Percentiles rank a stretch among this genome's conserved stretches.
phyloP scores from a whole-genome alignment of 1,140 invertebrate genomes.

The Latrodectus geometricus region DNA sequence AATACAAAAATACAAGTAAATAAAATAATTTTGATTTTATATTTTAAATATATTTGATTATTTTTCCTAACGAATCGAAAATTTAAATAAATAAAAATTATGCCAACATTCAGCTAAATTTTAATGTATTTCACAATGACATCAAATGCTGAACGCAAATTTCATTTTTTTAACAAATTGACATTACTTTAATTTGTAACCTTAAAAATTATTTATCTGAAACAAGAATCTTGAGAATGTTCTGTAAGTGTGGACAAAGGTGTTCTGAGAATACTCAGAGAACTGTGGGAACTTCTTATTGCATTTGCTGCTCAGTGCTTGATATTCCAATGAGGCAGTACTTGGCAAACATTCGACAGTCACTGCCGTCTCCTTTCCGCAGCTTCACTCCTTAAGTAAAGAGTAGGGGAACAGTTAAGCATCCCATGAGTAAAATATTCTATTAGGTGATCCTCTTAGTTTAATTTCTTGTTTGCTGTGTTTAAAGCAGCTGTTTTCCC shows the following conservation, averaged over 20 bases:
- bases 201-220: neutral
- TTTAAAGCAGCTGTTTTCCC: neutral
- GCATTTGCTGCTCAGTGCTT: slow-evolving; percentile 2
- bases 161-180: neutral
- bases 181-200: slow-evolving; percentile 13
- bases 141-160: too few relatives aligned
- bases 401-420: neutral
- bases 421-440: neutral
- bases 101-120: too few relatives aligned
- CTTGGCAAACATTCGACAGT: slow-evolving; percentile 10
- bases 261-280: neutral
- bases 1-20: too few relatives aligned
- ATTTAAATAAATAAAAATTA: too few relatives aligned
- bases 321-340: slow-evolving; percentile 27
- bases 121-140: too few relatives aligned
- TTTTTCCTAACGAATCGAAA: too few relatives aligned
- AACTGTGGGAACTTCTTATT: slow-evolving; percentile 7
- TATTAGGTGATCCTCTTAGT: neutral
- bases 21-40: too few relatives aligned
- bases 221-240: neutral
- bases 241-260: neutral
- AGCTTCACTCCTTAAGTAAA: neutral
- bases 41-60: too few relatives aligned
- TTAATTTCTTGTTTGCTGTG: neutral
- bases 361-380: slow-evolving; percentile 11